phyloP scores from a whole-genome alignment of 2,797 vertebrate species.

The Sorex maritimensis region DNA sequence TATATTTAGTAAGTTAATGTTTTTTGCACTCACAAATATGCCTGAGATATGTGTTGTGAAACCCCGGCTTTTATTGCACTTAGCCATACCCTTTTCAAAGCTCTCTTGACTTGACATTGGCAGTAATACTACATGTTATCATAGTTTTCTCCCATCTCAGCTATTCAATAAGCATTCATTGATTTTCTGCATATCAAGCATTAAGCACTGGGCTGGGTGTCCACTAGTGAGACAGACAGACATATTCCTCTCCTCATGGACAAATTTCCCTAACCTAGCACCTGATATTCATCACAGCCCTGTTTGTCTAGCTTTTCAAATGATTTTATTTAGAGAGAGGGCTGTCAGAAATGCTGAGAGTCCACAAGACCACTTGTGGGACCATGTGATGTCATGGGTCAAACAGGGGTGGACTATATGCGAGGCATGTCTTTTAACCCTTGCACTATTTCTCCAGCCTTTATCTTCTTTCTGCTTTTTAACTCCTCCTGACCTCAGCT shows the following conservation, averaged over 20 bases:
- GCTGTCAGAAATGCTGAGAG: no score
- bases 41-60: neutral
- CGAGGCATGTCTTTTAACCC: no score
- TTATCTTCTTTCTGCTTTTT: neutral
- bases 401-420: no score
- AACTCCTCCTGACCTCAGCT: neutral
- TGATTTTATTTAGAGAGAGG: neutral
- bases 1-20: conserved; percentile 23
- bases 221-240: neutral
- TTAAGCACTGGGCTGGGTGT: neutral
- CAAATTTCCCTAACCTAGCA: neutral
- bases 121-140: neutral
- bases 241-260: neutral
- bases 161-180: neutral
- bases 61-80: neutral
- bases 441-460: no score
- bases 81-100: neutral
- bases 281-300: neutral
- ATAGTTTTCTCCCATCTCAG: neutral
- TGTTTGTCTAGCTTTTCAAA: no score
- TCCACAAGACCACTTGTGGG: no score
- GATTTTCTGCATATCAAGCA: neutral
- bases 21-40: neutral
- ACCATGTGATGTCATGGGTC: no score
- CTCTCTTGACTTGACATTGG: neutral